Percentiles rank a stretch among this genome's conserved stretches.
Conservation (phyloP, 2,888 invertebrate species). For the Chrysotoxum bicinctum region DNA sequence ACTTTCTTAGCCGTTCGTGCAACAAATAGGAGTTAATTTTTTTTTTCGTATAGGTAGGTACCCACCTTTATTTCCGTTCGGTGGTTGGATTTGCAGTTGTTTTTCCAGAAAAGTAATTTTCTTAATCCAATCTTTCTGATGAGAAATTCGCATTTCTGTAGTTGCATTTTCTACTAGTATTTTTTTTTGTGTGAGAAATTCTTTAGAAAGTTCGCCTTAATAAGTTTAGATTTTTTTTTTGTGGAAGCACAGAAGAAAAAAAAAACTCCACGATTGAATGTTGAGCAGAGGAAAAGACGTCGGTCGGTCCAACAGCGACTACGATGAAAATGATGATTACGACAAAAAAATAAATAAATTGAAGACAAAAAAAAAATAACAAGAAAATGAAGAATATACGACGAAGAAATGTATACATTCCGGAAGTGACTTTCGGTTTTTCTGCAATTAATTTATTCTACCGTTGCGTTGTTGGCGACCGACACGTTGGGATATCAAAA, state of each 20-base stretch:
- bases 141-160: conserved; percentile 63
- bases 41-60: neutral
- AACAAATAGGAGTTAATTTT: conserved; percentile 46
- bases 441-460: conserved; percentile 77
- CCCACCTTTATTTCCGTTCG: conserved; percentile 55
- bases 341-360: conserved; percentile 9
- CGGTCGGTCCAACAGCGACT: neutral
- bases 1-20: conserved; percentile 40
- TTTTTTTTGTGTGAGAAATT: conserved; percentile 28
- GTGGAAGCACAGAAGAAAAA: neutral
- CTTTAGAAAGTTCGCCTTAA: conserved; percentile 40
- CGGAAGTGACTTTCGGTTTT: conserved; percentile 80
- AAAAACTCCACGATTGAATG: conserved; percentile 39
- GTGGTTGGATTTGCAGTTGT: conserved; percentile 27
- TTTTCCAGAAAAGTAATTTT: conserved; percentile 32
- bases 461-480: conserved; percentile 33
- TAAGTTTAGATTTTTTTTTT: conserved; percentile 25
- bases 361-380: conserved; percentile 3
- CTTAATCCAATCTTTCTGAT: conserved; percentile 39
- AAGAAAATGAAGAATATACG: conserved; percentile 25
- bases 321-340: conserved; percentile 31
- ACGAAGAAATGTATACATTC: conserved; percentile 72
- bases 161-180: conserved; percentile 44
- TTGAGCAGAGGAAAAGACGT: conserved; percentile 5
- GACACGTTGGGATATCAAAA: conserved; percentile 59